Conservation (phyloP, 23 tunicate species). For the Botrylloides violaceus region DNA sequence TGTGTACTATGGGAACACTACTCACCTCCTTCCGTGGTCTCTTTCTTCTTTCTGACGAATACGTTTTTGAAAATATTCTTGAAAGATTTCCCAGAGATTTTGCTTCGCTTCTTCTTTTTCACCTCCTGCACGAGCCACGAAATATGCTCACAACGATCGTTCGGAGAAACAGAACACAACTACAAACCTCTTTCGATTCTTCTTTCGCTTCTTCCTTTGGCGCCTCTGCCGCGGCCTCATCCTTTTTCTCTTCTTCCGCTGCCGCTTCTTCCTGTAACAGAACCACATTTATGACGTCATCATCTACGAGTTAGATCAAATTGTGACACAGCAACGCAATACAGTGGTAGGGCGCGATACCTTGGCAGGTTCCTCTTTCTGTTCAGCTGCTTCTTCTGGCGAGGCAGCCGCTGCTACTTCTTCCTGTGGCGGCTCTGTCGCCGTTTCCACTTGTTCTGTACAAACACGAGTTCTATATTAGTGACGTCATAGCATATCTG, state of each 20-base stretch:
- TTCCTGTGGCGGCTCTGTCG: too few relatives aligned
- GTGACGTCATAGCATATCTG: too few relatives aligned
- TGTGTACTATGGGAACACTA: too few relatives aligned
- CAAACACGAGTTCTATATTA: too few relatives aligned
- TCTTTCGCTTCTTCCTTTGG: slow-evolving; percentile 10
- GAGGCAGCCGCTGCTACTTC: not conserved
- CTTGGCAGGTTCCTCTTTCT: slow-evolving; percentile 10
- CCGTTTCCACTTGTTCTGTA: too few relatives aligned
- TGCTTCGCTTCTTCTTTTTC: not conserved
- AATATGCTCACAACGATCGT: not conserved
- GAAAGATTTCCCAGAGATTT: not conserved
- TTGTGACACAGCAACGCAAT: too few relatives aligned
- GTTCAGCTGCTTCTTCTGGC: slow-evolving; percentile 7
- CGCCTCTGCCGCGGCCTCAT: slow-evolving; percentile 11
- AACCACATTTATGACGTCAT: too few relatives aligned
- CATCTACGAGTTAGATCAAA: too few relatives aligned
- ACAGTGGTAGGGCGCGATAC: too few relatives aligned
- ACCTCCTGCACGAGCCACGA: not conserved
- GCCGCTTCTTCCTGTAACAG: slow-evolving; percentile 4
- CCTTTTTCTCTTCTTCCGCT: slow-evolving; percentile 5
- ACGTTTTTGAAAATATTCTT: not conserved
- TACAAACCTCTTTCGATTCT: slow-evolving; percentile 19
- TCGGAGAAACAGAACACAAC: not conserved
- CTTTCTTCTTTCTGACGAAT: not conserved
- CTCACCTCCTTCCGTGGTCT: not conserved